Evolutionary conservation across 2,113 vertebrate genomes (phyloP).

Genomic region (Bubalus kerabau): DNA sequence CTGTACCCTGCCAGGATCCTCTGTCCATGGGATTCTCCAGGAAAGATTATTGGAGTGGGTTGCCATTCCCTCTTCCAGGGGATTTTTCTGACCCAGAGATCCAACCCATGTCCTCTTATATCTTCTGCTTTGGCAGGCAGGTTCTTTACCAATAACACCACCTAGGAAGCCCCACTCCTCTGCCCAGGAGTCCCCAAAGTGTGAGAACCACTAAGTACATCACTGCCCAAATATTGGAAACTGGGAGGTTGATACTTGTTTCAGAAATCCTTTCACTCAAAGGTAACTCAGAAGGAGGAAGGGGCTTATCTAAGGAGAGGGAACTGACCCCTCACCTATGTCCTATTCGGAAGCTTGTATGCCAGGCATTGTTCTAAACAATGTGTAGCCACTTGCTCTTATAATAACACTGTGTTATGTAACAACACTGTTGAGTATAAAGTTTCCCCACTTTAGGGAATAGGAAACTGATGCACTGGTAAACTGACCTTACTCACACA

Average conservation of each 20-base stretch:
- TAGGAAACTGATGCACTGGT: not conserved
- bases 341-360: accelerated
- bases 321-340: too few species aligned
- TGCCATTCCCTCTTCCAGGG: not conserved
- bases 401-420: not conserved
- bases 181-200: accelerated
- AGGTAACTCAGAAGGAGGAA: not conserved
- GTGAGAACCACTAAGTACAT: not conserved
- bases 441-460: not conserved
- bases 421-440: not conserved
- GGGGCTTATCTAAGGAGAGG: not conserved
- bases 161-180: not conserved
- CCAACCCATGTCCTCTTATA: not conserved
- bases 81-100: not conserved
- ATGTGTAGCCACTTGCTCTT: not conserved
- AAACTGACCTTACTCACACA: not conserved
- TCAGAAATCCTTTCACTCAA: not conserved
- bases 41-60: not conserved
- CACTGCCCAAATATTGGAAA: not conserved
- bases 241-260: not conserved
- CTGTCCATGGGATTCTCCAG: not conserved
- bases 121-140: not conserved
- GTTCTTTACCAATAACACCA: not conserved
- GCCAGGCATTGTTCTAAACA: not conserved
- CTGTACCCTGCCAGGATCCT: not conserved